Base-by-base conservation (phyloP, 92 coral and sea anemone species). In the Actinernus sp. region DNA sequence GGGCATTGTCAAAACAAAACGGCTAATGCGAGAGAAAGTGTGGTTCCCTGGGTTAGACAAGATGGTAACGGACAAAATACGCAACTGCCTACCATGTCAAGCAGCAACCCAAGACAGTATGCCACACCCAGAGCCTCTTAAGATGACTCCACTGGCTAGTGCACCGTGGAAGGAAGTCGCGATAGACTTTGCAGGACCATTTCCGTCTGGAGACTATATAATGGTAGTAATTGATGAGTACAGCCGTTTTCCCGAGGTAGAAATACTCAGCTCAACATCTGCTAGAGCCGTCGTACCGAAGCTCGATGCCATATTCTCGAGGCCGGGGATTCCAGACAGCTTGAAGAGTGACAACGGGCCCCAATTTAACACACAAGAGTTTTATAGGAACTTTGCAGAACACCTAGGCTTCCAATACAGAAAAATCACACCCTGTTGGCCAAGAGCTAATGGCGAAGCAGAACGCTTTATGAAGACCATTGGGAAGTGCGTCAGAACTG, bases 1-100 rank as follows among this genome's bases (percentile, higher is more conserved):
- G 32, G 93, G 88, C 29, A 72, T 76, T 17, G 89, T 88, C 18
- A 82, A 88, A 66, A 88, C 89, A n/a, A 87, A 87, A 50, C 31
- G 54, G n/a, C n/a, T 81, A 26, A 43, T 87, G 13, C 68, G 72
- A 37, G 82, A 76, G 54, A 61, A 78, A 32, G 61, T 51, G 28
- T 55, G 88, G 79, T 58, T 81, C 45, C 88, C 84, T 11, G 79
- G 89, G 31, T 73, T 55, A 4, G 72, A 70, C 62, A 68, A 65
- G 16, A 36, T 69, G 41, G 78, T 58, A 4, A 48, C 67, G 45
- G 74, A 73, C 39, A 74, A 83, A 71, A 67, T 88, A 4, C 50
- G 59, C 16, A 67, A 33, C 55, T 70, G 87, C 41, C 81, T 83
- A 2, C 18, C 87, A 0, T 76, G 74, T 60, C 87, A 83, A 61